A percentile compares a stretch with the other conserved stretches of the same genome.
phyloP scores from a whole-genome alignment of 2,797 vertebrate species.

The Varecia variegata region DNA sequence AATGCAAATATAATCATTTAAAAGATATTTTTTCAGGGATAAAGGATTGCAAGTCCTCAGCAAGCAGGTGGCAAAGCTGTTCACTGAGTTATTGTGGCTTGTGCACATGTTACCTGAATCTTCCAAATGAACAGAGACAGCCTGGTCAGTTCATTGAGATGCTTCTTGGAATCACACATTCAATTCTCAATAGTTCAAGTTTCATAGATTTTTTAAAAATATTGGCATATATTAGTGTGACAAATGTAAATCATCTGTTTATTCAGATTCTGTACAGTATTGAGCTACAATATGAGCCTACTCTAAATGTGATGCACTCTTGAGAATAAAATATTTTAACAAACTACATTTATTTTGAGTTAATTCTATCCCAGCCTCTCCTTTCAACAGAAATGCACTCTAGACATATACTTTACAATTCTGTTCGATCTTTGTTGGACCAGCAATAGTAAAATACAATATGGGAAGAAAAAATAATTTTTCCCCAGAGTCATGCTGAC shows the following conservation, averaged over 20 bases:
- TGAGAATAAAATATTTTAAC: slow-evolving; percentile 40
- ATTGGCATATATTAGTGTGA: slow-evolving; percentile 9
- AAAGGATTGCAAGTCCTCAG: not conserved
- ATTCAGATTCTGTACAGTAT: not conserved
- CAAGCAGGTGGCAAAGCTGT: not conserved
- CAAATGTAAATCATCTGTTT: slow-evolving; percentile 46
- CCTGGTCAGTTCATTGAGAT: not conserved
- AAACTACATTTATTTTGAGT: slow-evolving; percentile 33
- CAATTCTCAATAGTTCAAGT: not conserved
- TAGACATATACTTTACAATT: slow-evolving; percentile 2
- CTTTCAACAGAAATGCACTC: slow-evolving; percentile 58
- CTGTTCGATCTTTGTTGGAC: slow-evolving; percentile 31
- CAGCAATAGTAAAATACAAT: slow-evolving; percentile 49
- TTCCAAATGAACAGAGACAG: not conserved
- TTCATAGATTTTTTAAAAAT: not conserved
- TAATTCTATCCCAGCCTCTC: not conserved
- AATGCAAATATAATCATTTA: not conserved
- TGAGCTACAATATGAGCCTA: not conserved
- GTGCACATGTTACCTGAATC: not conserved
- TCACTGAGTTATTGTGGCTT: not conserved
- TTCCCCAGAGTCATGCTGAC: slow-evolving; percentile 7
- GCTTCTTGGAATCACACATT: not conserved
- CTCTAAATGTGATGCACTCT: not conserved
- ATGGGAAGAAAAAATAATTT: not conserved
- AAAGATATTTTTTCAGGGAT: not conserved